A percentile compares a stretch with the other conserved stretches of the same genome.
phyloP scores from a whole-genome alignment of 2,888 invertebrate species.

The Leptinotarsa tumamoca region DNA sequence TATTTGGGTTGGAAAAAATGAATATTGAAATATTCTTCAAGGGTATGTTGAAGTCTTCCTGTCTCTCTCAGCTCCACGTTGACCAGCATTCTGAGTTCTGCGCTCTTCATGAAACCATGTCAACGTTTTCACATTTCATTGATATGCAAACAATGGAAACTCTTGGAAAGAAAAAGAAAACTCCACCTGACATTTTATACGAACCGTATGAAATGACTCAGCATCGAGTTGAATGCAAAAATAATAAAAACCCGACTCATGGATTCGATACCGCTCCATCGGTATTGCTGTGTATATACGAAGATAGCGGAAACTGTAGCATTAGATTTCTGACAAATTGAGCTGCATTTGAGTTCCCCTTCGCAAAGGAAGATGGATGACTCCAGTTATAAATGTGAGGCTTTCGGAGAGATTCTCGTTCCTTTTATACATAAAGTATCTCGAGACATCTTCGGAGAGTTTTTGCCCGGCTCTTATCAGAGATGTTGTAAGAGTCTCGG shows the following conservation, averaged over 20 bases:
- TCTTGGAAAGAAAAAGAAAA: not conserved
- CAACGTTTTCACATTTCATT: not conserved
- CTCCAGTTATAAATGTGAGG: conserved; percentile 70
- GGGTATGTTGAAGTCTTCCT: too few species aligned
- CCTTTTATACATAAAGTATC: conserved; percentile 67
- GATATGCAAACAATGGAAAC: not conserved
- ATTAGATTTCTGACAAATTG: conserved; percentile 70
- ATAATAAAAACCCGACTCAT: conserved; percentile 56
- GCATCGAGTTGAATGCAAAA: conserved; percentile 49
- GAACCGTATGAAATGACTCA: conserved; percentile 29
- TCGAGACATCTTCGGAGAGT: conserved; percentile 59
- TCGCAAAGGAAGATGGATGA: conserved; percentile 68
- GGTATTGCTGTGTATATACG: conserved; percentile 18
- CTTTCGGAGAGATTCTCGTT: conserved; percentile 64
- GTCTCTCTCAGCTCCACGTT: too few species aligned
- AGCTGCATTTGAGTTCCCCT: conserved; percentile 68
- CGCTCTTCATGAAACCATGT: too few species aligned
- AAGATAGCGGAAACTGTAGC: conserved; percentile 58
- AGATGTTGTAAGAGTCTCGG: conserved; percentile 66
- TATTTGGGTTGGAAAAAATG: too few species aligned
- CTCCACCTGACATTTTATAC: not conserved
- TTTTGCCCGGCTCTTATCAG: conserved; percentile 64
- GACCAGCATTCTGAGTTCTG: too few species aligned
- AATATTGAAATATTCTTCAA: too few species aligned
- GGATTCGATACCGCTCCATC: conserved; percentile 34